Evolutionary conservation across 2,888 invertebrate species (phyloP).

Genomic region (Hermaeophaga mercurialis): DNA sequence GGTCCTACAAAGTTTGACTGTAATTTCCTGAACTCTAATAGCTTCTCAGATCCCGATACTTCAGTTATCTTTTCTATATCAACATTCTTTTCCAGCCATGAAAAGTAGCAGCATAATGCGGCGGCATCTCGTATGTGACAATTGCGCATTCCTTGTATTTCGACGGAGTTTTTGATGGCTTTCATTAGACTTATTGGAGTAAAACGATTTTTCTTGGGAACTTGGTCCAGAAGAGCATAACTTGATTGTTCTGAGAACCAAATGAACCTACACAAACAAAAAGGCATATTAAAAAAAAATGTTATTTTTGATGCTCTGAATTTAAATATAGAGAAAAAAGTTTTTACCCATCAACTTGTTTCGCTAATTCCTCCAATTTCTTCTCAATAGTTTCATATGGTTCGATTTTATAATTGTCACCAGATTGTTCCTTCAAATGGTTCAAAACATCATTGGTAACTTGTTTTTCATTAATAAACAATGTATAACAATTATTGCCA

Average conservation of each 20-base stretch:
- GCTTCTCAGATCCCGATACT: constrained; percentile 70
- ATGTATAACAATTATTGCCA: constrained; percentile 62
- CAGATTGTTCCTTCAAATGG: constrained; percentile 65
- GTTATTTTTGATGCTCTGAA: too few species aligned
- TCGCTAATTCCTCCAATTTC: constrained; percentile 56
- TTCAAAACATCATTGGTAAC: constrained; percentile 60
- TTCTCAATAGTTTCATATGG: constrained; percentile 63
- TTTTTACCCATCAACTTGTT: constrained; percentile 37
- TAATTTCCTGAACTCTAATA: constrained; percentile 65
- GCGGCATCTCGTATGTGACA: constrained; percentile 84
- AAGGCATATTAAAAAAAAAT: too few species aligned
- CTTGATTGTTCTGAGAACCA: constrained; percentile 54
- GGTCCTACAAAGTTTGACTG: constrained; percentile 78
- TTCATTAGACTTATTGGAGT: constrained; percentile 86
- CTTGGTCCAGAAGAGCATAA: constrained; percentile 52
- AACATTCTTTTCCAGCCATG: constrained; percentile 82
- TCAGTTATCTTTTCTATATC: constrained; percentile 69
- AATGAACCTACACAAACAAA: constrained; percentile 39
- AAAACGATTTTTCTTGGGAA: constrained; percentile 52
- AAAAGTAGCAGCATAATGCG: constrained; percentile 80
- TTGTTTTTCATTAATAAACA: constrained; percentile 70
- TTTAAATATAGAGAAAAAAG: too few species aligned
- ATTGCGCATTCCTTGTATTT: constrained; percentile 75
- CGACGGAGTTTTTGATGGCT: constrained; percentile 83
- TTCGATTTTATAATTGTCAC: constrained; percentile 56